Percentiles rank a stretch among this genome's conserved stretches.
These are phyloP conservation scores for Drosophila nr. perissopoda DNA, from an alignment of 2,888 invertebrate species.

Conservation along the genomic window DNA sequence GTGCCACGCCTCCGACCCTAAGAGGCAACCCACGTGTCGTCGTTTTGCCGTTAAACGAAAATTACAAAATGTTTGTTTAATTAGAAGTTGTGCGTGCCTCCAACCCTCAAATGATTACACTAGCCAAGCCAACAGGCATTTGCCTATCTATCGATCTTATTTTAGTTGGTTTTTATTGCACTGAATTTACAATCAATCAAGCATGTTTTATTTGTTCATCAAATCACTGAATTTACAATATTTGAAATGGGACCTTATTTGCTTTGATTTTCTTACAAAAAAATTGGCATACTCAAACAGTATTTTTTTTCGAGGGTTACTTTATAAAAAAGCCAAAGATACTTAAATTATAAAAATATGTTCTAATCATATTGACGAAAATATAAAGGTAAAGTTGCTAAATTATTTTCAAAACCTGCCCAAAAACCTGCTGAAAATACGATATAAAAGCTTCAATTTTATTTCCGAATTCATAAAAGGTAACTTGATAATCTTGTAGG, in stretches of 20 bases:
- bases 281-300: not conserved
- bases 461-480: not conserved
- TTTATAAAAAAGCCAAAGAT: too few species aligned
- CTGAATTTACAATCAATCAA: not conserved
- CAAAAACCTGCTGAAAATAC: not conserved
- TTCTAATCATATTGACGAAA: not conserved
- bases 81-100: constrained; percentile 75
- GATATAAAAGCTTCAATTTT: not conserved
- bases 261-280: not conserved
- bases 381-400: not conserved
- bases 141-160: not conserved
- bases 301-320: too few species aligned
- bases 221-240: not conserved
- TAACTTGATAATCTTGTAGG: not conserved
- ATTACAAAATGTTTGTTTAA: constrained; percentile 82
- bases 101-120: constrained; percentile 23
- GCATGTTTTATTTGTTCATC: not conserved
- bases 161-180: not conserved
- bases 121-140: constrained; percentile 1
- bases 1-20: constrained; percentile 60
- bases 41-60: constrained; percentile 78
- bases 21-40: constrained; percentile 75
- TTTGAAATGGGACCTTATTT: not conserved
- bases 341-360: not conserved
- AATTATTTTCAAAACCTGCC: not conserved